These are phyloP conservation scores for Grapholita molesta DNA, from an alignment of 1,140 invertebrate species.

Conservation along the genomic window DNA sequence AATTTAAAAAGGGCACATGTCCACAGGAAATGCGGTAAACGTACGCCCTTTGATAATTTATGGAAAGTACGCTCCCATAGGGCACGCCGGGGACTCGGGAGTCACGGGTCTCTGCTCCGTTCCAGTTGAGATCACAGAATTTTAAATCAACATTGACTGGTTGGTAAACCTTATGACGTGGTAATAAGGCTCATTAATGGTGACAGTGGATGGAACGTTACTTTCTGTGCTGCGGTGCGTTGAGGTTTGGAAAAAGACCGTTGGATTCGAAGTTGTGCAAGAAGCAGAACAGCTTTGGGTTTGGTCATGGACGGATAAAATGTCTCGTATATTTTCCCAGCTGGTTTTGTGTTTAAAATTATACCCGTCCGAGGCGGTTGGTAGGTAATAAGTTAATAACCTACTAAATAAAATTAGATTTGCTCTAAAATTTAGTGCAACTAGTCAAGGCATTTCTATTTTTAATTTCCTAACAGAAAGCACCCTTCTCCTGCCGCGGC, in stretches of 20 bases:
- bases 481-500: too few relatives aligned
- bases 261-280: not conserved
- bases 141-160: too few relatives aligned
- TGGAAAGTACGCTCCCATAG: conserved; percentile 39
- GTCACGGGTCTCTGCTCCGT: conserved; percentile 47
- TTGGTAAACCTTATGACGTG: too few relatives aligned
- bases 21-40: not conserved
- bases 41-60: not conserved
- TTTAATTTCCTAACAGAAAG: too few relatives aligned
- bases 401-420: too few relatives aligned
- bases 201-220: not conserved
- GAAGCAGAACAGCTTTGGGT: not conserved
- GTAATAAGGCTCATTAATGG: too few relatives aligned
- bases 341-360: too few relatives aligned
- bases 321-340: not conserved
- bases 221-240: not conserved
- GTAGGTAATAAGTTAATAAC: too few relatives aligned
- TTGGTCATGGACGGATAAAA: not conserved
- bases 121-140: conserved; percentile 39
- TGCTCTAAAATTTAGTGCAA: too few relatives aligned
- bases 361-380: too few relatives aligned
- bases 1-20: not conserved
- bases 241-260: conserved; percentile 2
- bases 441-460: too few relatives aligned
- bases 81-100: conserved; percentile 31